phyloP scores from a whole-genome alignment of 1,140 invertebrate species.

The Sycophila sp. region DNA sequence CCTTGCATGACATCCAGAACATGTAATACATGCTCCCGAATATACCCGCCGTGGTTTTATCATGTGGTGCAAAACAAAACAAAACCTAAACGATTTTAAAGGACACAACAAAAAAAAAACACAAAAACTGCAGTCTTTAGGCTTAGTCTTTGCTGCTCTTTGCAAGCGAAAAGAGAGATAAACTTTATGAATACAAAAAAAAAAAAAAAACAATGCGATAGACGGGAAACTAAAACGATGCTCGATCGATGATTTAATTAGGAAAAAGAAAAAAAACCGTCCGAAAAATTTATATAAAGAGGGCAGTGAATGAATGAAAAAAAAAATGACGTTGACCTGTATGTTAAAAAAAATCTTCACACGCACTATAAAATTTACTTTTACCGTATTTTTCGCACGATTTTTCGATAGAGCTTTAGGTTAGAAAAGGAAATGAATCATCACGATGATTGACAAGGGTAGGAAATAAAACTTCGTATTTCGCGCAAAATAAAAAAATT shows the following conservation, averaged over 20 bases:
- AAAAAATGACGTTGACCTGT: not conserved
- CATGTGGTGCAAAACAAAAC: constrained; percentile 55
- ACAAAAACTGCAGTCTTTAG: constrained; percentile 35
- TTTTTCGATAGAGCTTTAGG: not conserved
- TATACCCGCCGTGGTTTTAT: constrained; percentile 44
- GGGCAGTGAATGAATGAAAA: not conserved
- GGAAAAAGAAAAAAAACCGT: too few species aligned
- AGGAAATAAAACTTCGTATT: not conserved
- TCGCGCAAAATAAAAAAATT: not conserved
- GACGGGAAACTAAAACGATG: not conserved
- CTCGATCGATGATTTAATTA: too few species aligned
- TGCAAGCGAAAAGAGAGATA: constrained; percentile 1
- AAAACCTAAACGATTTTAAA: constrained; percentile 29
- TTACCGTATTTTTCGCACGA: not conserved
- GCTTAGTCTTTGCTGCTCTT: constrained; percentile 10
- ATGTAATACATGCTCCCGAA: constrained; percentile 77
- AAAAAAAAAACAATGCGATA: constrained; percentile 6
- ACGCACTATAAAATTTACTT: too few species aligned
- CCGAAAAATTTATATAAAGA: not conserved
- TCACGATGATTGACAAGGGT: not conserved
- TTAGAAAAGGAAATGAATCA: not conserved
- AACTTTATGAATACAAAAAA: not conserved
- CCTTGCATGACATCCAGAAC: constrained; percentile 98
- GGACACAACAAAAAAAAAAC: constrained; percentile 34
- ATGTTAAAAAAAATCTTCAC: not conserved